A percentile compares a stretch with the other conserved stretches of the same genome.
These are phyloP conservation scores for Holothuria leucospilota DNA, from an alignment of 53 echinoderm and acorn worm species.

Conservation along the genomic window DNA sequence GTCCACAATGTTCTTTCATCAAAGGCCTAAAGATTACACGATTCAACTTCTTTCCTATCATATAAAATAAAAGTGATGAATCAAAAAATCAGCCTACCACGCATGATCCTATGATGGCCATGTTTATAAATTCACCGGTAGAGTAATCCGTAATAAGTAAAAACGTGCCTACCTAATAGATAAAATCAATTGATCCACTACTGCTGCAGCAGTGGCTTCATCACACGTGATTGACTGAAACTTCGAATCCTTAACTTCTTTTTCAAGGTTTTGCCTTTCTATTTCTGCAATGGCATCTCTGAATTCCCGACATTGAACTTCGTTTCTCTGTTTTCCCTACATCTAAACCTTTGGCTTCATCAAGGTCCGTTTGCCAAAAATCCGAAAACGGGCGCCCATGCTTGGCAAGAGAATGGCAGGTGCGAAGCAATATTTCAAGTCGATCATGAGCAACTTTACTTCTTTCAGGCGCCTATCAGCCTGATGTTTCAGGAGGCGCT, in stretches of 20 bases:
- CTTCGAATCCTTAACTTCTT: background rate
- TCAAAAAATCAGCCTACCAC: background rate
- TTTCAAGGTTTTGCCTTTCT: slow-evolving; percentile 12
- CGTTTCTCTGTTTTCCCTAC: slow-evolving; percentile 34
- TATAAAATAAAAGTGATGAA: background rate
- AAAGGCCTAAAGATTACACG: background rate
- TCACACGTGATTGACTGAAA: slow-evolving; percentile 18
- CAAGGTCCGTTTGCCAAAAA: slow-evolving; percentile 57
- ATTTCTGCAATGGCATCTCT: slow-evolving; percentile 45
- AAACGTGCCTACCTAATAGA: background rate
- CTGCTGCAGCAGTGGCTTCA: slow-evolving; percentile 17
- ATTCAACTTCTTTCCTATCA: background rate
- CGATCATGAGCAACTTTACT: slow-evolving; percentile 32
- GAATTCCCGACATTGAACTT: slow-evolving; percentile 30
- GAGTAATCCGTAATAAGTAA: background rate
- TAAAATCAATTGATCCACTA: slow-evolving; percentile 24
- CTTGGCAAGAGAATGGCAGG: slow-evolving; percentile 60
- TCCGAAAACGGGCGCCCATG: slow-evolving; percentile 64
- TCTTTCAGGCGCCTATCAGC: slow-evolving; percentile 9
- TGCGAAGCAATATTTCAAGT: slow-evolving; percentile 52
- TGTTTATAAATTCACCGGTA: slow-evolving; percentile 2
- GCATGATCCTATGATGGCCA: background rate
- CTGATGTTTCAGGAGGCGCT: slow-evolving; percentile 10
- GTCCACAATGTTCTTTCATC: too few relatives aligned
- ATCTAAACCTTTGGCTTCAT: slow-evolving; percentile 54